Conservation (phyloP, 2,113 vertebrate genomes). For the Monarcha castaneiventris region DNA sequence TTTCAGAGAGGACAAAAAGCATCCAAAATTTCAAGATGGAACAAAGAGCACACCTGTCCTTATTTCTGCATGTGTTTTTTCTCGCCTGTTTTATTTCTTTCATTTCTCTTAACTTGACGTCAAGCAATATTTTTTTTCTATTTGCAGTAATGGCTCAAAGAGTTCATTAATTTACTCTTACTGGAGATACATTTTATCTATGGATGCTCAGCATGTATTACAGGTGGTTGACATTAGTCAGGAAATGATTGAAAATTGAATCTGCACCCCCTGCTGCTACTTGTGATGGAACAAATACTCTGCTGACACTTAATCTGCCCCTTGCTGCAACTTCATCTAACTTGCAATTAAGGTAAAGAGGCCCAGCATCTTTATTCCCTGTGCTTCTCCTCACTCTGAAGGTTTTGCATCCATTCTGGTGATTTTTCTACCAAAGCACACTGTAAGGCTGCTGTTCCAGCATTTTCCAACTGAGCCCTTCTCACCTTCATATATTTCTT, state of each 20-base stretch:
- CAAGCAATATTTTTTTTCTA: slow-evolving; percentile 35
- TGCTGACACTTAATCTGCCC: slow-evolving; percentile 13
- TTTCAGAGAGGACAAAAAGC: slow-evolving; percentile 29
- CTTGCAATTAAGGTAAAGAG: slow-evolving; percentile 14
- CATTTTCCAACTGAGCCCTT: neutral
- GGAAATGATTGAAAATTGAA: slow-evolving; percentile 25
- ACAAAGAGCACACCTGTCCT: neutral
- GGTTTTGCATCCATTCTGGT: neutral
- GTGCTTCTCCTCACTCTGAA: neutral
- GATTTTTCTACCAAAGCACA: neutral
- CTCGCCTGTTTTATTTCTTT: slow-evolving; percentile 7
- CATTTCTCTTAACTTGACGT: slow-evolving; percentile 42
- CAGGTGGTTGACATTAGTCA: neutral
- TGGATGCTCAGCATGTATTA: slow-evolving; percentile 3
- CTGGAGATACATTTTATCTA: slow-evolving; percentile 19
- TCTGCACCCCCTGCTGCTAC: neutral
- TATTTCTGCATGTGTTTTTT: slow-evolving; percentile 32
- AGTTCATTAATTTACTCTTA: slow-evolving; percentile 58
- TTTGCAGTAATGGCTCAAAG: slow-evolving; percentile 12
- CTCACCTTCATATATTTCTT: neutral
- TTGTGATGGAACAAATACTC: slow-evolving; percentile 2
- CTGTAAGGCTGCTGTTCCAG: neutral
- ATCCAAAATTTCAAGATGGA: slow-evolving; percentile 49
- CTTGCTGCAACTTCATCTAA: slow-evolving; percentile 10
- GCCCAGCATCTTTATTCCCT: neutral